Evolutionary conservation across 1,140 invertebrate species (phyloP), one percentile per base, ranked within the genome.

Genomic region (Aphelinus certus): DNA sequence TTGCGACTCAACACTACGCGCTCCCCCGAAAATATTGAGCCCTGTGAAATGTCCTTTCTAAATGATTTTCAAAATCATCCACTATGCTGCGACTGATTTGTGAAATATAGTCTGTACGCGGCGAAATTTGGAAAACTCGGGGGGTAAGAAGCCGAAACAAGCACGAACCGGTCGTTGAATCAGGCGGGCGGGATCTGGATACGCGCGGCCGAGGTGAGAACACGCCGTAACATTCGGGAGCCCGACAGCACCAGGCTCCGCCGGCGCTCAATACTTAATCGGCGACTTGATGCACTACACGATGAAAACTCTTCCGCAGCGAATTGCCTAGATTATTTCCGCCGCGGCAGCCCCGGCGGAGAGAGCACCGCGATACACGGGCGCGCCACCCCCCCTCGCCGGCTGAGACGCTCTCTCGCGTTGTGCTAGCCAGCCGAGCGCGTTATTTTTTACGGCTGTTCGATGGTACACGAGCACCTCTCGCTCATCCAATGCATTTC

Each of bases 251-350:
- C 3, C n/a, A 42, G 47, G 51, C 43, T 47, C 51, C 43, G 43
- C n/a, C 10, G 53, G 61, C n/a, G 51, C 64, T 73, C 68, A 73
- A 73, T 55, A 73, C 56, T 73, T 73, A 68, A 73, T 73, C 72
- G 49, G 57, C 48, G 48, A 68, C 72, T 73, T 61, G 56, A 73
- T 68, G 58, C 72, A 62, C 65, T 55, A 62, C 62, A 66, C 71
- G 65, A 60, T 63, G 72, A 57, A 26, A 68, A 73, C 66, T 67
- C 63, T 62, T 63, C 72, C 58, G 9, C 48, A 26, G 26, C 51
- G 65, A 74, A 62, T 74, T 65, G 66, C 57, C 58, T 68, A 65
- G 51, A 74, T 74, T 75, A 75, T 70, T 70, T 67, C 72, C 61
- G 46, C 48, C 9, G 58, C 56, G 63, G 26, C 26, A 26, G 26